Conservation (phyloP, 2,888 invertebrate genomes). For the Byasa hedistus region DNA sequence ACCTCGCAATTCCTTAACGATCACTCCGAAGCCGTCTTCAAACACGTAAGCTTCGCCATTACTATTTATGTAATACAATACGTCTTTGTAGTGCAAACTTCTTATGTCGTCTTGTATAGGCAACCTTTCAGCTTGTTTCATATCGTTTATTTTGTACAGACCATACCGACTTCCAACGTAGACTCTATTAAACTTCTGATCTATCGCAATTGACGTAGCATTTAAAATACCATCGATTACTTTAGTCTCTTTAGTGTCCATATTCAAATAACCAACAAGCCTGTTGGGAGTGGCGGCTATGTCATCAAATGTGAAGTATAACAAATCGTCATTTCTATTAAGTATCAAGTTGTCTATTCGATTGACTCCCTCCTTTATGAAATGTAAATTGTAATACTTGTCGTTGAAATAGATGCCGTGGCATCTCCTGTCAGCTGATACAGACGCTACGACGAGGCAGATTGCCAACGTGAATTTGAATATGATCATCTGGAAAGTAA, state of each 20-base stretch:
- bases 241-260: slow-evolving; percentile 47
- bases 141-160: slow-evolving; percentile 54
- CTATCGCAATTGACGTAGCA: slow-evolving; percentile 61
- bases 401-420: slow-evolving; percentile 54
- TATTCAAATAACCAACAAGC: slow-evolving; percentile 52
- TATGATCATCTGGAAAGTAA: slow-evolving; percentile 14
- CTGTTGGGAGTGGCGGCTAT: slow-evolving; percentile 46
- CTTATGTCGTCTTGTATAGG: slow-evolving; percentile 58
- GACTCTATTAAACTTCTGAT: slow-evolving; percentile 53
- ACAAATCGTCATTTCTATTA: slow-evolving; percentile 57
- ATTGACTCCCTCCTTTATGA: slow-evolving; percentile 64
- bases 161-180: slow-evolving; percentile 65
- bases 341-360: slow-evolving; percentile 53
- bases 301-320: slow-evolving; percentile 65
- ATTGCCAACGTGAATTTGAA: slow-evolving; percentile 44
- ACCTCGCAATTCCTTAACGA: slow-evolving; percentile 50
- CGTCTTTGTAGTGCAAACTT: slow-evolving; percentile 56
- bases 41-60: slow-evolving; percentile 57
- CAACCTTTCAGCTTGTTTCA: slow-evolving; percentile 52
- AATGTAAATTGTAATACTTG: slow-evolving; percentile 56
- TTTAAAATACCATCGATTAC: slow-evolving; percentile 60
- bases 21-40: slow-evolving; percentile 50
- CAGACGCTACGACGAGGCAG: slow-evolving; percentile 40
- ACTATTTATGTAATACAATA: slow-evolving; percentile 55
- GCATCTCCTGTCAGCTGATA: slow-evolving; percentile 49